phyloP scores from a whole-genome alignment of 92 coral and sea anemone species.

The Umimayanthus chanpuru region DNA sequence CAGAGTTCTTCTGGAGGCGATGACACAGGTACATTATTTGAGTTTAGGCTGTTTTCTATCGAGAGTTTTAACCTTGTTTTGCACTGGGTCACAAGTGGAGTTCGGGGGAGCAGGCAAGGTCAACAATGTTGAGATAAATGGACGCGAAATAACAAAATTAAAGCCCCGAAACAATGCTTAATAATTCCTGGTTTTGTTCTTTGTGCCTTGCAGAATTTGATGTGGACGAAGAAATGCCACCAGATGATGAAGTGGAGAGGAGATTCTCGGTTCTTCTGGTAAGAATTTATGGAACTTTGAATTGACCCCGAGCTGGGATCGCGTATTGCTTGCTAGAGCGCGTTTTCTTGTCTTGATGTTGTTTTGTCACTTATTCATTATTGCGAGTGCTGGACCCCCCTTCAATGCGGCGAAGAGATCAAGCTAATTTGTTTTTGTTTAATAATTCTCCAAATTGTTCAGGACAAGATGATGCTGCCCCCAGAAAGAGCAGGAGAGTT shows the following conservation, averaged over 20 bases:
- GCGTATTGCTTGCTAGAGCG: neutral
- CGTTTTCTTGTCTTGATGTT: neutral
- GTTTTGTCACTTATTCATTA: too few species aligned
- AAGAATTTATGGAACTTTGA: constrained; percentile 25
- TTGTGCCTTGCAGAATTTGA: constrained; percentile 71
- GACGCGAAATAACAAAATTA: neutral
- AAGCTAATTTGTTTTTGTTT: constrained; percentile 11
- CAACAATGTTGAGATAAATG: neutral
- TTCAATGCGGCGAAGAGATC: neutral
- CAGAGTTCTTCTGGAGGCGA: constrained; percentile 87
- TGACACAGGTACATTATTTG: constrained; percentile 62
- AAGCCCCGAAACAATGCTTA: constrained; percentile 9
- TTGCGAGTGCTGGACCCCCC: too few species aligned
- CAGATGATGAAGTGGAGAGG: constrained; percentile 92
- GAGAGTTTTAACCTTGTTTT: neutral
- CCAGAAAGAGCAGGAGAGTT: constrained; percentile 94
- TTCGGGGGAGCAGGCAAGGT: neutral
- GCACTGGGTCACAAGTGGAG: neutral
- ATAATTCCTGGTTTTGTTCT: neutral
- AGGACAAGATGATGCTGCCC: constrained; percentile 97
- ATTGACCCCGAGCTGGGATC: neutral
- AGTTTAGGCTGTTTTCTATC: constrained; percentile 26
- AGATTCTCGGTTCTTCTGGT: constrained; percentile 88
- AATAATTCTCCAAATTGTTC: neutral
- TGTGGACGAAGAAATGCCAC: constrained; percentile 94